Percentiles rank a stretch among this genome's conserved stretches.
Conservation (phyloP, 2,888 invertebrate species). For the Eumacrocentrus americanus region DNA sequence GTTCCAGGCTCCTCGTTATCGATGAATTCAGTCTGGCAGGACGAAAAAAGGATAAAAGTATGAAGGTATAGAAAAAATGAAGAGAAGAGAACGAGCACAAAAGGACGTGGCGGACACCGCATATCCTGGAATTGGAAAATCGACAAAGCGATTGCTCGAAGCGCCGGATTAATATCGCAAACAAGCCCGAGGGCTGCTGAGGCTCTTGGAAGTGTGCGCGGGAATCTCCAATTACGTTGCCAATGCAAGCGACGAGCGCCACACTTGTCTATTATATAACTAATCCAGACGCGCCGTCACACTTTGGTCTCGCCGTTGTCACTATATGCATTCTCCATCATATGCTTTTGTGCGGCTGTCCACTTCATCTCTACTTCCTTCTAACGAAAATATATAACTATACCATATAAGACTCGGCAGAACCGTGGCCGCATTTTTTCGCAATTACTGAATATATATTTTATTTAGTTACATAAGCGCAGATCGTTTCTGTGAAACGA, state of each 20-base stretch:
- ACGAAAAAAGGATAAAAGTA: not conserved
- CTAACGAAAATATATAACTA: not conserved
- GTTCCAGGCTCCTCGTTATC: too few relatives aligned
- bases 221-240: constrained; percentile 13
- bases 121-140: constrained; percentile 21
- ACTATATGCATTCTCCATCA: too few relatives aligned
- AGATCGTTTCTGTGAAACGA: too few relatives aligned
- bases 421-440: not conserved
- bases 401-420: not conserved
- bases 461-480: too few relatives aligned
- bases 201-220: not conserved
- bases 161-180: constrained; percentile 19
- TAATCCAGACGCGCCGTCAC: not conserved
- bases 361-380: not conserved
- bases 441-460: too few relatives aligned
- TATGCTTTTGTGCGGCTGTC: not conserved
- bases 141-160: constrained; percentile 18
- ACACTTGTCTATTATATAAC: not conserved
- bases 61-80: not conserved
- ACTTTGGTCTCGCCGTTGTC: not conserved
- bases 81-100: not conserved
- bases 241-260: not conserved
- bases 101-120: not conserved
- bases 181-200: not conserved
- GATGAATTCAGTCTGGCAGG: not conserved